These are phyloP conservation scores for Nomada goodeniana DNA, from an alignment of 2,888 invertebrate genomes.

Conservation along the genomic window DNA sequence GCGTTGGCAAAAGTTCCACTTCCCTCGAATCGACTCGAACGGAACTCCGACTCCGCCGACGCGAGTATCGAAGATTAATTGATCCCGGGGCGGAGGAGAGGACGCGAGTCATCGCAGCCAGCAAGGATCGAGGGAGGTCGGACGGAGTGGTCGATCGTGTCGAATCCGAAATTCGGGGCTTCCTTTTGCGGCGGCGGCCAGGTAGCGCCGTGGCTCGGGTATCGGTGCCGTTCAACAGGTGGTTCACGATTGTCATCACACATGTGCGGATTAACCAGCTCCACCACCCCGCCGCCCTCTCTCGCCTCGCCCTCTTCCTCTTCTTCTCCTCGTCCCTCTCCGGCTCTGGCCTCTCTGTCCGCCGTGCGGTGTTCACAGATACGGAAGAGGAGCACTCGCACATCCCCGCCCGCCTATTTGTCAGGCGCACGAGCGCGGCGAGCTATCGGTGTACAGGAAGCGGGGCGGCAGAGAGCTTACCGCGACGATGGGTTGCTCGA, in stretches of 20 bases:
- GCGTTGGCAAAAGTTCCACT: no score
- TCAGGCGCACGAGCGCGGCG: constrained; percentile 41
- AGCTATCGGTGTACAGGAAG: constrained; percentile 50
- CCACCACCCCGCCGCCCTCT: constrained; percentile 10
- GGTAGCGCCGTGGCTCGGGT: constrained; percentile 61
- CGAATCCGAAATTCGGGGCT: constrained; percentile 64
- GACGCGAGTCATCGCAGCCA: not conserved
- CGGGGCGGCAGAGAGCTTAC: constrained; percentile 34
- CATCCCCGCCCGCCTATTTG: constrained; percentile 42
- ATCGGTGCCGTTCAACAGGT: constrained; percentile 77
- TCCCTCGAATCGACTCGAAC: no score
- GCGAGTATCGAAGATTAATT: constrained; percentile 5
- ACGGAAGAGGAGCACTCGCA: constrained; percentile 1
- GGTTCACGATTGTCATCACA: constrained; percentile 78
- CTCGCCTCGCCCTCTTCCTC: constrained; percentile 46
- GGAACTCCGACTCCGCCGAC: no score
- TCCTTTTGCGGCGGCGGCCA: constrained; percentile 61
- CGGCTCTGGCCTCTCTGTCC: constrained; percentile 8
- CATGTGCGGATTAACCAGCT: constrained; percentile 76
- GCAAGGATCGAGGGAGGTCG: constrained; percentile 37
- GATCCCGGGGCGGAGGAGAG: constrained; percentile 5
- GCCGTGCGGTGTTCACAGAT: constrained; percentile 24
- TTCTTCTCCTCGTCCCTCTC: constrained; percentile 21
- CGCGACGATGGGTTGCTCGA: constrained; percentile 59
- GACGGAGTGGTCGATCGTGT: constrained; percentile 57